phyloP scores from a whole-genome alignment of 2,113 vertebrate species.

The Sylvilagus bachmani region DNA sequence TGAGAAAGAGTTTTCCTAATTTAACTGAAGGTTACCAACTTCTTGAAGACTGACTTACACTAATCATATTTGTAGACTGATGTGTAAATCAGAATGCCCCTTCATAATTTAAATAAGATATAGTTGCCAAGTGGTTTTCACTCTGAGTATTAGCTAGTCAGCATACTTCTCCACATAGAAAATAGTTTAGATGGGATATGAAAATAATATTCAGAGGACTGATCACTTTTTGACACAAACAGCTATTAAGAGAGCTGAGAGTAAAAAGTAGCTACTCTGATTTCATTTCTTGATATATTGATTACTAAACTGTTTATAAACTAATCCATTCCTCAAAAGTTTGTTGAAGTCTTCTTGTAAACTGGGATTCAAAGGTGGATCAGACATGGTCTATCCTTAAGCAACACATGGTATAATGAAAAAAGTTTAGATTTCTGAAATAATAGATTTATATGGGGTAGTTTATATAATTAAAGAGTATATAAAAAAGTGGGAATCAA shows the following conservation, averaged over 20 bases:
- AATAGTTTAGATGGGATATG: slow-evolving; percentile 10
- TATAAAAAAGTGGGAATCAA: neutral
- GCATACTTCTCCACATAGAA: neutral
- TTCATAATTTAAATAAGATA: slow-evolving; percentile 10
- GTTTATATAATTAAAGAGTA: slow-evolving; percentile 4
- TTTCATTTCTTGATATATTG: neutral
- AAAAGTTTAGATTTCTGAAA: slow-evolving; percentile 14
- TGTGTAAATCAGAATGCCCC: neutral
- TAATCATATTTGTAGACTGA: neutral
- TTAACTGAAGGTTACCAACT: neutral
- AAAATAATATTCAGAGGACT: neutral
- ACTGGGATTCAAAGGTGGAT: neutral
- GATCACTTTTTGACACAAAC: slow-evolving; percentile 27
- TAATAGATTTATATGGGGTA: neutral
- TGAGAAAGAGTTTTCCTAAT: neutral
- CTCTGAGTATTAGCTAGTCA: neutral
- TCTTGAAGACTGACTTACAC: neutral
- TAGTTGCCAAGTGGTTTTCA: neutral
- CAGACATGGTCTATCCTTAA: neutral
- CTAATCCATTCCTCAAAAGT: neutral
- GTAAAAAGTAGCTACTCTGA: neutral
- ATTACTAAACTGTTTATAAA: slow-evolving; percentile 40
- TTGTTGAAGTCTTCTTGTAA: slow-evolving; percentile 15
- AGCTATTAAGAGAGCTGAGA: neutral
- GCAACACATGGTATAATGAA: neutral